Evolutionary conservation across 2,888 invertebrate genomes (phyloP).

Genomic region (Emesis furor): DNA sequence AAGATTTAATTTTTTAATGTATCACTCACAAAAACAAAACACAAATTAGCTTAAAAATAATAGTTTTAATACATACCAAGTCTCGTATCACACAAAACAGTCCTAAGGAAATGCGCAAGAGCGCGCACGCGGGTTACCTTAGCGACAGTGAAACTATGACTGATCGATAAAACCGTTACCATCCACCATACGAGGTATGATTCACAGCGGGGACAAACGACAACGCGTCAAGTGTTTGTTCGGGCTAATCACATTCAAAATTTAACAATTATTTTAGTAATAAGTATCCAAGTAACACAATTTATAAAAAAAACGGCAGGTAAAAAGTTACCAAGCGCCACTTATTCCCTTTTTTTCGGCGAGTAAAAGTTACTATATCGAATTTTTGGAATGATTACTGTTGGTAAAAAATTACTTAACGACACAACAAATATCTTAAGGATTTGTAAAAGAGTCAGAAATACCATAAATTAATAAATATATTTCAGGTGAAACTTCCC

Average conservation of each 20-base stretch:
- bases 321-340: not conserved
- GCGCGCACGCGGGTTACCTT: not conserved
- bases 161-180: slow-evolving; percentile 9
- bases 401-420: slow-evolving; percentile 1
- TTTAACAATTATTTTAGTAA: not conserved
- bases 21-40: not conserved
- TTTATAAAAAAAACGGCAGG: slow-evolving; percentile 1
- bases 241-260: not conserved
- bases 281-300: slow-evolving; percentile 1
- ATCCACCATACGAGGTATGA: not conserved
- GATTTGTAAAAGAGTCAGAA: not conserved
- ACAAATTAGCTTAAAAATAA: slow-evolving; percentile 2
- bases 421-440: not conserved
- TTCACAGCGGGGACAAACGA: slow-evolving; percentile 6
- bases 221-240: slow-evolving; percentile 14
- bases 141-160: not conserved
- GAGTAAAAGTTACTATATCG: slow-evolving; percentile 10
- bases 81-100: not conserved
- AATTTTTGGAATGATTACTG: not conserved
- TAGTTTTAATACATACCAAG: not conserved
- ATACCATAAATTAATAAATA: not conserved
- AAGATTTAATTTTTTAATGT: not conserved
- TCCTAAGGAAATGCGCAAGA: too few species aligned
- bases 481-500: too few species aligned
- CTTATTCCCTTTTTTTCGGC: not conserved